Percentiles rank a stretch among this genome's conserved stretches.
Evolutionary conservation across 2,113 vertebrate species (phyloP).

Genomic region (Machaerirhynchus nigripectus): DNA sequence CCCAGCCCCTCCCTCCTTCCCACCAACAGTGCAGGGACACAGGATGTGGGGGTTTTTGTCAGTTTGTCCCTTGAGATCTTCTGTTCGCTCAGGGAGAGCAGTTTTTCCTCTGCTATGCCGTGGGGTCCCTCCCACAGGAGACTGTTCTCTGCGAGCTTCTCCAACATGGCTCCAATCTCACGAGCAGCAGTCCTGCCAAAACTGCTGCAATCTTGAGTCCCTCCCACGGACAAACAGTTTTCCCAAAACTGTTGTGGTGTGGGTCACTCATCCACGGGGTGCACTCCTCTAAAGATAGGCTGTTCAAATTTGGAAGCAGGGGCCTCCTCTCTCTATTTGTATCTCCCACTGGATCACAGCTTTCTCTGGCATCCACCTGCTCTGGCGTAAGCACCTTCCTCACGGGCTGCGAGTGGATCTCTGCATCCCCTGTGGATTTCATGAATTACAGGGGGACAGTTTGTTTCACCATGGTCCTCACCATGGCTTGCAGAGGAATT

Average conservation of each 20-base stretch:
- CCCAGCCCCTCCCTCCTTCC: not conserved
- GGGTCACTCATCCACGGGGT: not conserved
- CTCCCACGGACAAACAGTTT: not conserved
- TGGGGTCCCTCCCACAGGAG: not conserved
- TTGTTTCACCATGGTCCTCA: not conserved
- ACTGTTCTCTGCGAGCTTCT: not conserved
- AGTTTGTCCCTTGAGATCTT: not conserved
- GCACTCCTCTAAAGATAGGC: not conserved
- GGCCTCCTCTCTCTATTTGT: not conserved
- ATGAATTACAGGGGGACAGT: fast-evolving
- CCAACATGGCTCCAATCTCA: not conserved
- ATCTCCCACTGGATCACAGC: not conserved
- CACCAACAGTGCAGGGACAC: not conserved
- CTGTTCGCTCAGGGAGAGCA: not conserved
- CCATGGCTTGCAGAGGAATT: not conserved
- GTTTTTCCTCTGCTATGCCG: not conserved
- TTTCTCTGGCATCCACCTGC: not conserved
- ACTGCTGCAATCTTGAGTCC: not conserved
- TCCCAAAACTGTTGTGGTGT: not conserved
- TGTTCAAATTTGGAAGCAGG: not conserved
- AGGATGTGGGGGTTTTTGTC: not conserved
- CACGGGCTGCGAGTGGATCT: not conserved
- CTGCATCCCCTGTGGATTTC: not conserved
- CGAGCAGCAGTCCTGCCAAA: not conserved
- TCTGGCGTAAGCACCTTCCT: not conserved